Evolutionary conservation across 2,888 invertebrate species (phyloP).

Genomic region (Epirrhoe tristata): DNA sequence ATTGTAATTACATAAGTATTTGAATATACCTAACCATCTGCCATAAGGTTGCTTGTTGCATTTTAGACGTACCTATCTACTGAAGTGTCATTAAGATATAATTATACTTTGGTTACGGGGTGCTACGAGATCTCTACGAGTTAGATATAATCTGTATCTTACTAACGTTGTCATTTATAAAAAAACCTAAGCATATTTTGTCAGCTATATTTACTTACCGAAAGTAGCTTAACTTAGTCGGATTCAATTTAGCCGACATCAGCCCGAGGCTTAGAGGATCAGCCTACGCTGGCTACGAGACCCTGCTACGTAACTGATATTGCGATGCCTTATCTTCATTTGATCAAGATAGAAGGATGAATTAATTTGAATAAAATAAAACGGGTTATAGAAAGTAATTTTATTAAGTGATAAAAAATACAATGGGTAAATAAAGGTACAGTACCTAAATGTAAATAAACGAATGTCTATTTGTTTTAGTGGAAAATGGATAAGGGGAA

Average conservation of each 20-base stretch:
- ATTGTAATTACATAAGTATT: too few relatives aligned
- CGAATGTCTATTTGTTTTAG: too few relatives aligned
- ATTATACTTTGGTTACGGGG: constrained; percentile 18
- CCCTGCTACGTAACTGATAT: constrained; percentile 25
- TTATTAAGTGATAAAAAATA: too few relatives aligned
- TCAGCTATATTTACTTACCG: constrained; percentile 9
- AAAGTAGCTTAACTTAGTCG: constrained; percentile 14
- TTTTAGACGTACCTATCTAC: constrained; percentile 19
- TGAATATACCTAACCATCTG: too few relatives aligned
- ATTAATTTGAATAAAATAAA: constrained; percentile 7
- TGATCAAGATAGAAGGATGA: constrained; percentile 10
- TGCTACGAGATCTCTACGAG: background rate
- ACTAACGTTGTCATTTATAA: too few relatives aligned
- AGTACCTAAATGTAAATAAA: too few relatives aligned
- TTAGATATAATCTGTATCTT: background rate
- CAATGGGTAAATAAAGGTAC: too few relatives aligned
- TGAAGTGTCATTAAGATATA: constrained; percentile 27
- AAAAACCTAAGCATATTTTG: background rate
- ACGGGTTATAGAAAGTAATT: background rate
- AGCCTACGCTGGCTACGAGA: constrained; percentile 31
- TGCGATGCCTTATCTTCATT: constrained; percentile 21
- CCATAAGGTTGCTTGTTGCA: constrained; percentile 12
- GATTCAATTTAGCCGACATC: constrained; percentile 37
- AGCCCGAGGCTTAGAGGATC: constrained; percentile 35
- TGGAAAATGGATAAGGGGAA: too few relatives aligned